Conservation (phyloP, 1,140 invertebrate genomes). For the Caenorhabditis latens region DNA sequence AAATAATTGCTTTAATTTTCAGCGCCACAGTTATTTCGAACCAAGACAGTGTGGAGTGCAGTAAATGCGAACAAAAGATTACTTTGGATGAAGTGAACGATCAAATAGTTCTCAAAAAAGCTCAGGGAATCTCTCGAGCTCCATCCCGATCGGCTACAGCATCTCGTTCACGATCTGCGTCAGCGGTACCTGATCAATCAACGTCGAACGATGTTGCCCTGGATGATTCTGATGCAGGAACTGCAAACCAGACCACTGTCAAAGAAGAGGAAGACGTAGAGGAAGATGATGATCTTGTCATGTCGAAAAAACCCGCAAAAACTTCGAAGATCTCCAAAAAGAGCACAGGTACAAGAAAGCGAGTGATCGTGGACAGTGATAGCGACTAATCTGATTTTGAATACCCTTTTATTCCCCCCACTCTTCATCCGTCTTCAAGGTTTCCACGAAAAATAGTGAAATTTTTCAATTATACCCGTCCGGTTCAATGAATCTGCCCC, state of each 20-base stretch:
- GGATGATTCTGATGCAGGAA: not conserved
- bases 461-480: not conserved
- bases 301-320: not conserved
- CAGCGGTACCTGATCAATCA: not conserved
- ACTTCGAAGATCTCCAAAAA: not conserved
- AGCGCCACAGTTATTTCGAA: not conserved
- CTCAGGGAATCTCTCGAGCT: not conserved
- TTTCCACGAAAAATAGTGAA: not conserved
- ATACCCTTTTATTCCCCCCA: not conserved
- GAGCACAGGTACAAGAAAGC: not conserved
- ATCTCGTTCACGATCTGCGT: too few relatives aligned
- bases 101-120: not conserved
- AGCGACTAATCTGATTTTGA: not conserved
- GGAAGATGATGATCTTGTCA: not conserved
- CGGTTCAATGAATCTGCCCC: conserved; percentile 21
- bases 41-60: not conserved
- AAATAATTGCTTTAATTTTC: not conserved
- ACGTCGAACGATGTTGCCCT: not conserved
- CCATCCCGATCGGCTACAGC: not conserved
- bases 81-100: not conserved
- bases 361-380: conserved; percentile 4
- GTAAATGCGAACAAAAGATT: not conserved
- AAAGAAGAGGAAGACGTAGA: not conserved
- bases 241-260: not conserved
- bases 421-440: not conserved